These are phyloP conservation scores for Agrochola lota DNA, from an alignment of 2,888 invertebrate genomes.

Conservation along the genomic window DNA sequence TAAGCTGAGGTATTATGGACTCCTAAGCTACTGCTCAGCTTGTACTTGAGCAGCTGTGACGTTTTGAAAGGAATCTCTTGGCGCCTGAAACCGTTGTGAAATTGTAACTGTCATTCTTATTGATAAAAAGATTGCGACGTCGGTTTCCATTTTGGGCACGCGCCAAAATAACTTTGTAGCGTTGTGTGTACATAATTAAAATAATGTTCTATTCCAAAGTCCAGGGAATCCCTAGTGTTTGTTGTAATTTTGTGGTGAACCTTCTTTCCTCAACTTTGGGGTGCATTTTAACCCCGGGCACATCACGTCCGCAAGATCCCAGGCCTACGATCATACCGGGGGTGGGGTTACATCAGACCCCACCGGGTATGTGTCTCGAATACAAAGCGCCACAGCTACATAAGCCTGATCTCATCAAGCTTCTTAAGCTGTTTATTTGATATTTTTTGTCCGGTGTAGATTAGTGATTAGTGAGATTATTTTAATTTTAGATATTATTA, in stretches of 20 bases:
- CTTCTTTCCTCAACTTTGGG: slow-evolving; percentile 22
- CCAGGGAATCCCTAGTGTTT: not conserved
- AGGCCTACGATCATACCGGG: slow-evolving; percentile 68
- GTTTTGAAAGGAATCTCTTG: not conserved
- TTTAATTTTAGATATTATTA: not conserved
- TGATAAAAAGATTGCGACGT: not conserved
- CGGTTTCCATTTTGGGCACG: not conserved
- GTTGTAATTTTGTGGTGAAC: not conserved
- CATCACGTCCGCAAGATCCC: slow-evolving; percentile 71
- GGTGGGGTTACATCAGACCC: slow-evolving; percentile 56
- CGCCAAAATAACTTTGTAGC: not conserved
- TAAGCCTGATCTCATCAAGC: slow-evolving; percentile 35
- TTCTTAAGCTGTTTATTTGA: slow-evolving; percentile 46
- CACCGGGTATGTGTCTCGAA: slow-evolving; percentile 66
- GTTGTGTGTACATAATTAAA: not conserved
- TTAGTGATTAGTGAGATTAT: not conserved
- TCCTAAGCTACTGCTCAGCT: too few species aligned
- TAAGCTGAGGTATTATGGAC: too few species aligned
- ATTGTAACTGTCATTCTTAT: not conserved
- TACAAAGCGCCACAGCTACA: slow-evolving; percentile 53
- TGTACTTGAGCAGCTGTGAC: not conserved
- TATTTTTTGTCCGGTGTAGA: slow-evolving; percentile 12
- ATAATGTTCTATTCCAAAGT: not conserved
- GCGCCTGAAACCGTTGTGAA: not conserved
- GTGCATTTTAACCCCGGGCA: slow-evolving; percentile 43